A percentile compares a stretch with the other conserved stretches of the same genome.
phyloP scores from a whole-genome alignment of 2,888 invertebrate genomes.

The Nephrotoma flavescens region DNA sequence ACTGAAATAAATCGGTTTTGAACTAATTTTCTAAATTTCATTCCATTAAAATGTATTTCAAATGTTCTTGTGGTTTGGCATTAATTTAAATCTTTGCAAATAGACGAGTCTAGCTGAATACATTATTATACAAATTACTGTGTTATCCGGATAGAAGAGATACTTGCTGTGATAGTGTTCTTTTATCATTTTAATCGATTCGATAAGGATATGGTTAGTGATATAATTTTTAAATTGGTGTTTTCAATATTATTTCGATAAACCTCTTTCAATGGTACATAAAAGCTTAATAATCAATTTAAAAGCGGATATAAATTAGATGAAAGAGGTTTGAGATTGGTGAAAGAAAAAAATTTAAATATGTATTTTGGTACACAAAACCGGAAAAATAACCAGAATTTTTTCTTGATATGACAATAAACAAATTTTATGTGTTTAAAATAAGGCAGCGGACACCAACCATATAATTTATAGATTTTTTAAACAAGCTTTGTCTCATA shows the following conservation, averaged over 20 bases:
- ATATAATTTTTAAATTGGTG: not conserved
- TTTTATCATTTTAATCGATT: not conserved
- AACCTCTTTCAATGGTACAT: not conserved
- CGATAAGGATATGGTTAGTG: not conserved
- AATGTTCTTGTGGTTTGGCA: not conserved
- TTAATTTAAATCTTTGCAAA: not conserved
- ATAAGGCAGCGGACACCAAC: too few relatives aligned
- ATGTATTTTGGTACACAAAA: too few relatives aligned
- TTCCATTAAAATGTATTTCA: not conserved
- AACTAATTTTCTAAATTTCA: not conserved
- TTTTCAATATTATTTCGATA: not conserved
- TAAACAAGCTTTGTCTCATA: too few relatives aligned
- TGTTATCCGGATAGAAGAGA: not conserved
- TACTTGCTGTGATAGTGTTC: not conserved
- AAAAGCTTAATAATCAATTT: not conserved
- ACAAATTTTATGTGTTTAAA: too few relatives aligned
- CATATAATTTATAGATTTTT: too few relatives aligned
- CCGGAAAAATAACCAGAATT: too few relatives aligned
- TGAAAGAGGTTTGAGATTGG: not conserved
- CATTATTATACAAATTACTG: not conserved
- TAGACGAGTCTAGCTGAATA: not conserved
- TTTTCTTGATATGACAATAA: too few relatives aligned
- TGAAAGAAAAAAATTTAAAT: too few relatives aligned
- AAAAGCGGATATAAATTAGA: not conserved
- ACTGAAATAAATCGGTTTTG: not conserved